Percentiles rank a stretch among this genome's conserved stretches.
These are phyloP conservation scores for Drosophila kanapiae DNA, from an alignment of 1,140 invertebrate genomes.

Conservation along the genomic window DNA sequence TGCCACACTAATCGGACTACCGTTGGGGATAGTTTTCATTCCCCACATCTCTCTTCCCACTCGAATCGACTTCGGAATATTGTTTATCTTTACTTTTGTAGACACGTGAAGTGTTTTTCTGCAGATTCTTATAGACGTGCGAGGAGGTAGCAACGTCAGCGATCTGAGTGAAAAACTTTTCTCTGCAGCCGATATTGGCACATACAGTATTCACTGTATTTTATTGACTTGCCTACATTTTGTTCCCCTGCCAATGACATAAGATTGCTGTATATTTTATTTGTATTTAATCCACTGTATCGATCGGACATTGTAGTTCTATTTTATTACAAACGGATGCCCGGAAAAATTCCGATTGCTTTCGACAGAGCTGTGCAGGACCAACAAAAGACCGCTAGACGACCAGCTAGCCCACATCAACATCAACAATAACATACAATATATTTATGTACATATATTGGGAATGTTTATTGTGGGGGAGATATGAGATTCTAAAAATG, in stretches of 20 bases:
- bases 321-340: not conserved
- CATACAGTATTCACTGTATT: not conserved
- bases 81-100: constrained; percentile 42
- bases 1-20: not conserved
- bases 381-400: not conserved
- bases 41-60: not conserved
- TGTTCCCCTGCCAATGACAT: not conserved
- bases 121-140: constrained; percentile 2
- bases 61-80: constrained; percentile 3
- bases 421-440: not conserved
- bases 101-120: constrained; percentile 32
- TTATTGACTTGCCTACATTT: not conserved
- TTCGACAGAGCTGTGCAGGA: constrained; percentile 5
- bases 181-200: not conserved
- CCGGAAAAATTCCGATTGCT: not conserved
- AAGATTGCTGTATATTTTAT: not conserved
- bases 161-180: not conserved
- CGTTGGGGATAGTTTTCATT: not conserved
- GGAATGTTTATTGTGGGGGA: constrained; percentile 9
- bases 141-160: not conserved
- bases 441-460: not conserved
- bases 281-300: not conserved
- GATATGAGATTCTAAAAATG: constrained; percentile 14
- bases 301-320: not conserved
- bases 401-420: not conserved